These are phyloP conservation scores for Tyria jacobaeae DNA, from an alignment of 2,888 invertebrate genomes.

Conservation along the genomic window DNA sequence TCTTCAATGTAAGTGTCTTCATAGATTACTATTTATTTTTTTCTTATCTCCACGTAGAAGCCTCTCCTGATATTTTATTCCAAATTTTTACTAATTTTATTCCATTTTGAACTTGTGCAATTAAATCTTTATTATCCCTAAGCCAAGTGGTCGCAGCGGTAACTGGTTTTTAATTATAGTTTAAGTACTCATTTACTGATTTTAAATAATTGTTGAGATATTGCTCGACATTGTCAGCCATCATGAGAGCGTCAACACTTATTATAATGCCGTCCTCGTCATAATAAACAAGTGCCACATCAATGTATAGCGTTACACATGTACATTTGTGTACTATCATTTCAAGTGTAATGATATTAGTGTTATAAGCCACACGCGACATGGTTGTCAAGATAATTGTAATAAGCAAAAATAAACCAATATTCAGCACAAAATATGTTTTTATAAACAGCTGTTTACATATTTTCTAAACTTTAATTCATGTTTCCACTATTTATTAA, in stretches of 20 bases:
- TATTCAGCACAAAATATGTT: not conserved
- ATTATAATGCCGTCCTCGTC: slow-evolving; percentile 45
- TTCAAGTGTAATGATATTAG: not conserved
- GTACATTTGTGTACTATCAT: slow-evolving; percentile 11
- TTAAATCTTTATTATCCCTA: slow-evolving; percentile 72
- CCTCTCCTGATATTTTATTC: slow-evolving; percentile 49
- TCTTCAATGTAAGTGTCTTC: slow-evolving; percentile 37
- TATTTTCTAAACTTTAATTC: not conserved
- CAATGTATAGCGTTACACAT: slow-evolving; percentile 27
- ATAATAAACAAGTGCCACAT: slow-evolving; percentile 52
- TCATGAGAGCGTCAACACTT: slow-evolving; percentile 51
- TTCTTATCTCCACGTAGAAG: slow-evolving; percentile 35
- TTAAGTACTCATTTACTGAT: slow-evolving; percentile 68
- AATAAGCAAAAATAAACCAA: not conserved
- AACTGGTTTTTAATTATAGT: slow-evolving; percentile 79
- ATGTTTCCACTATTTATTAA: not conserved
- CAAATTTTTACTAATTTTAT: slow-evolving; percentile 58
- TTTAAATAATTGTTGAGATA: slow-evolving; percentile 55
- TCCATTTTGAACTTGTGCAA: slow-evolving; percentile 64
- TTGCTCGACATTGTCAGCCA: slow-evolving; percentile 54
- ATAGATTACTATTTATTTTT: slow-evolving; percentile 33
- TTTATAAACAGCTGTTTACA: not conserved
- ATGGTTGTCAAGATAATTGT: not conserved
- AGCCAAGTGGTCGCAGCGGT: slow-evolving; percentile 58
- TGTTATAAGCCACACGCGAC: not conserved